Base-by-base conservation (phyloP, 2,888 invertebrate genomes). In the Sylvicola fuscatus region DNA sequence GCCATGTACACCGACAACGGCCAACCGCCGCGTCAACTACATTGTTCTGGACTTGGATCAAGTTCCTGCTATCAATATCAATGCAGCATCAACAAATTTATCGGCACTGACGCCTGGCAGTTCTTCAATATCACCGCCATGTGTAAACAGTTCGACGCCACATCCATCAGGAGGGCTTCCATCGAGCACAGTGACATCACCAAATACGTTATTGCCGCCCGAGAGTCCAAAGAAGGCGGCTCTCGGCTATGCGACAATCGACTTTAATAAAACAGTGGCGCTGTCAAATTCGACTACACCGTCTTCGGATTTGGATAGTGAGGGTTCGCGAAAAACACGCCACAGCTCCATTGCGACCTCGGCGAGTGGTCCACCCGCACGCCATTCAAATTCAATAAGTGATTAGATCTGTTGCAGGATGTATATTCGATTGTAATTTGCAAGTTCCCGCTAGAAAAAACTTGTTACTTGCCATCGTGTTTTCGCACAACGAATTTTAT, bases 231-330 rank as follows among this genome's bases (percentile, higher is more conserved):
- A 54, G 21, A 61, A 58, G 37, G 46, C 56, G 3, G 58, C 61
- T 37, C 65, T 73, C 45, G 78, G 82, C 34, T 92, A 90, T 52
- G 84, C 84, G 7, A 82, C 82, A 2, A 95, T 93, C 46, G 93
- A 93, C 61, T 92, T 93, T 57, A 78, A 89, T 48, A 84, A 83
- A 61, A 93, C 93, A 0, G 80, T 78, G 36, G 92, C 92, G 14
- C 65, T 93, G 17, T 81, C 81, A 14, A 74, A 76, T 49, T 80
- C 84, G 17, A 78, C 77, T 26, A 77, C 79, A 46, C 69, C 75
- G 4, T 68, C 68, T 34, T 64, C 67, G 37, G 75, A 78, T 40
- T 62, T 68, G 34, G 78, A 78, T 49, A 59, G 64, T 39, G 81
- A 82, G 47, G 78, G 79, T 34, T 70, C 71, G 33, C 67, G 86